Conservation (phyloP, 2,888 invertebrate species). For the Antheraea yamamai region DNA sequence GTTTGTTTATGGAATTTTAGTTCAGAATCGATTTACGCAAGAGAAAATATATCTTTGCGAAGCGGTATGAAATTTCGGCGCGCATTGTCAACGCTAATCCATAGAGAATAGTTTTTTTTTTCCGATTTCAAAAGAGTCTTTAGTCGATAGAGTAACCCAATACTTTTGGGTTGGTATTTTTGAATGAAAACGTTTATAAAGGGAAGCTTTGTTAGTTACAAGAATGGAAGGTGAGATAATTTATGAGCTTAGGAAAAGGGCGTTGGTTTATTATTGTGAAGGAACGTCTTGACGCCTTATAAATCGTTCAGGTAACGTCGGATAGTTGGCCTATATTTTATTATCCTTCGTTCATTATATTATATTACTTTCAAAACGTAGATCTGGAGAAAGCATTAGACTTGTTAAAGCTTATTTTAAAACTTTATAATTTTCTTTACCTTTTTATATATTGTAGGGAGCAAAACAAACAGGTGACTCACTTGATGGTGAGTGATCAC, state of each 20-base stretch:
- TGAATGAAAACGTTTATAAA: constrained; percentile 10
- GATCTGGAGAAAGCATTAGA: not conserved
- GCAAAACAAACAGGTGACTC: no score
- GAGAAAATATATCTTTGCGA: constrained; percentile 18
- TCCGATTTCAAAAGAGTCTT: constrained; percentile 1
- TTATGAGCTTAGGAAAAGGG: constrained; percentile 3
- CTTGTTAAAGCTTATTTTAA: no score
- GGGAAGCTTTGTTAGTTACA: not conserved
- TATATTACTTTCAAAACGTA: not conserved
- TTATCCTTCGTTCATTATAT: not conserved
- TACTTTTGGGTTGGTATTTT: not conserved
- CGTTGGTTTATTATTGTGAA: not conserved
- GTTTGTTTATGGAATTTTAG: not conserved
- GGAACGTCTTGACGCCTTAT: not conserved
- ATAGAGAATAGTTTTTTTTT: not conserved
- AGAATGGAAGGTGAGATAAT: constrained; percentile 10
- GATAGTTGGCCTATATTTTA: not conserved
- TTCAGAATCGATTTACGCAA: not conserved
- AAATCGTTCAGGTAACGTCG: not conserved
- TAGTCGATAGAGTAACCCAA: constrained; percentile 6
- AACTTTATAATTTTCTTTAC: no score
- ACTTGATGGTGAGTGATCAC: no score
- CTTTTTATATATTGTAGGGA: no score
- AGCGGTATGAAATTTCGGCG: not conserved
- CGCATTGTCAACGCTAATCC: constrained; percentile 5